Base-by-base conservation (phyloP, 64 coral and sea anemone genomes). In the Montipora sp. region DNA sequence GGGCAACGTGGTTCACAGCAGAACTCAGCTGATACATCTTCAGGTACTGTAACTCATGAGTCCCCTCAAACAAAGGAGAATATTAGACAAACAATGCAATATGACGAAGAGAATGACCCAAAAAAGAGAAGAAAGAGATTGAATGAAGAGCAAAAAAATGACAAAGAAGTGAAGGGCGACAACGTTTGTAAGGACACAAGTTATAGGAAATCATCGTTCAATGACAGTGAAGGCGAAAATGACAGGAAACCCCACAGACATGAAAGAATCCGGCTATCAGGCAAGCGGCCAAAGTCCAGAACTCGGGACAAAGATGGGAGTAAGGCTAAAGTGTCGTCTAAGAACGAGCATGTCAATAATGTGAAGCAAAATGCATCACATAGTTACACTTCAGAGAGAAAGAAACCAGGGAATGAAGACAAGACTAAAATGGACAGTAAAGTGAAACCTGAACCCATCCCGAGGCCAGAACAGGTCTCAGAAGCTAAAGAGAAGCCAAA, bases 161-260 rank as follows among this genome's bases (percentile, higher is more conserved):
- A 46, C 9, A 3, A 3, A 5, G 23, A 70, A 68, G 82, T 23
- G 16, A 49, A 47, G 18, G 14, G 1, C 47, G 45, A 48, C 18
- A 6, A 20, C 1, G 47, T 14, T 48, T 44, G 1, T 19, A 2
- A 21, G 51, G 78, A 82, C 4, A 9, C 55, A 8, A 61, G 58
- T 21, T 11, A 59, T 36, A 6, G 9, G 13, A 65, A 82, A 82
- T 22, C 7, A 0, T 85, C 43, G 20, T 22, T 51, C 3, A 50
- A 22, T 14, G 8, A 8, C 27, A 67, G 55, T 59, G 65, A 74
- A 63, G 10, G 10, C 45, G 49, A 59, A 49, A 79, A 45, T 75
- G 72, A 82, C 78, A 58, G 82, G 27, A 91, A 73, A 59, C 49
- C 89, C 27, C 45, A 27, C 55, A 55, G 22, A n/a, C 43, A 81